Evolutionary conservation across 2,888 invertebrate genomes (phyloP), one percentile per base, ranked within the genome.

Genomic region (Cylindroiulus punctatus): DNA sequence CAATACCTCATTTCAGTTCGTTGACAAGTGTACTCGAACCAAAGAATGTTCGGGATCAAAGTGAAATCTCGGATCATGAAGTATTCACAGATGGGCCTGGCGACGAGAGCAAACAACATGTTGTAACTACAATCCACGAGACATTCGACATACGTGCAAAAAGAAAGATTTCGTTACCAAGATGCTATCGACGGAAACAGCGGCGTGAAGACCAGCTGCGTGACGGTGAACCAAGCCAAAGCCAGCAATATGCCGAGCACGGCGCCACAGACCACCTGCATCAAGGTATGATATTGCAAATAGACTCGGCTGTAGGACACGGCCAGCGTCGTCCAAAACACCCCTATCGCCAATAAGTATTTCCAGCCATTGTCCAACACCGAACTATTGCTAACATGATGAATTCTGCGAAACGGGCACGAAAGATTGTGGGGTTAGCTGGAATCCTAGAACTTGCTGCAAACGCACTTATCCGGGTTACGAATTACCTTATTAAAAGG

Each of bases 11-110:
- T 94, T 90, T 97, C 97, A 89, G 95, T 95, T 88, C 96, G 93
- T 86, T 95, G 95, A 88, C 95, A 95, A 40, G 96, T 96, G 91
- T 97, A 97, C 91, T 97, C 97, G 91, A 97, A 97, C 96, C 97
- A 97, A 88, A 97, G 91, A 26, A 97, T 95, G 91, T 97, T 97
- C 40, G 97, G 97, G 90, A 97, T 97, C 87, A 97, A 92, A 0
- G 97, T 96, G 65, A 96, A 96, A 90, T 97, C 97, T 88, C 97
- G 93, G 88, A 97, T 92, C 92, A 97, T 93, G 88, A 97, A 92
- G 91, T 96, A 94, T 92, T 97, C 97, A 87, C 96, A 95, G 88
- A 96, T 91, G 92, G 94, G 95, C 94, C 97, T 97, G 92, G 42
- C 93, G 92, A 85, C 87, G 83, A 44, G 44, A 44, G 44, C 44